Percentiles rank a stretch among this genome's conserved stretches.
Evolutionary conservation across 2,888 invertebrate species (phyloP).

Genomic region (Napeogenes sylphis): DNA sequence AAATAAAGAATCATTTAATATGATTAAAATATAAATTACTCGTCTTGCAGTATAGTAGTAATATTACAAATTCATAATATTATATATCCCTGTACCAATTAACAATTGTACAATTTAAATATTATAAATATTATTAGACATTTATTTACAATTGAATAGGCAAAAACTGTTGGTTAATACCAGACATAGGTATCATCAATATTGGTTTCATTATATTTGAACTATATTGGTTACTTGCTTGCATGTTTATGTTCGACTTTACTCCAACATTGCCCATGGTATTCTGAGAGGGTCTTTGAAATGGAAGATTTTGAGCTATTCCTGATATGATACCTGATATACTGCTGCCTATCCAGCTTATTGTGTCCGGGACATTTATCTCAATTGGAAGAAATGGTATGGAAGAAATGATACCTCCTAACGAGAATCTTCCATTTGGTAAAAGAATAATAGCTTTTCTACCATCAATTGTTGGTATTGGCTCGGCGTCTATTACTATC

Average conservation of each 20-base stretch:
- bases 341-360: slow-evolving; percentile 58
- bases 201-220: slow-evolving; percentile 39
- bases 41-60: too few relatives aligned
- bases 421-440: slow-evolving; percentile 45
- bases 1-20: too few relatives aligned
- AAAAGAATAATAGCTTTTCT: slow-evolving; percentile 42
- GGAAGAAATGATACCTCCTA: slow-evolving; percentile 70
- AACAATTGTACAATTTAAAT: too few relatives aligned
- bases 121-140: background rate
- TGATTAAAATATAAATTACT: too few relatives aligned
- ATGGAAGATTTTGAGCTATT: slow-evolving; percentile 54
- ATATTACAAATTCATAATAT: too few relatives aligned
- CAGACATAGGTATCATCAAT: slow-evolving; percentile 45
- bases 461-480: slow-evolving; percentile 32
- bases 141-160: slow-evolving; percentile 34
- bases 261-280: slow-evolving; percentile 26
- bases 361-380: slow-evolving; percentile 79
- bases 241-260: slow-evolving; percentile 41
- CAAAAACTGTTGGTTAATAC: slow-evolving; percentile 25
- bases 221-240: slow-evolving; percentile 32
- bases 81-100: too few relatives aligned
- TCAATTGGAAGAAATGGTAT: slow-evolving; percentile 80
- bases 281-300: slow-evolving; percentile 31
- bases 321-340: slow-evolving; percentile 49
- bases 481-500: slow-evolving; percentile 50